These are phyloP conservation scores for Micrasema minimum DNA, from an alignment of 1,140 invertebrate genomes.

Conservation along the genomic window DNA sequence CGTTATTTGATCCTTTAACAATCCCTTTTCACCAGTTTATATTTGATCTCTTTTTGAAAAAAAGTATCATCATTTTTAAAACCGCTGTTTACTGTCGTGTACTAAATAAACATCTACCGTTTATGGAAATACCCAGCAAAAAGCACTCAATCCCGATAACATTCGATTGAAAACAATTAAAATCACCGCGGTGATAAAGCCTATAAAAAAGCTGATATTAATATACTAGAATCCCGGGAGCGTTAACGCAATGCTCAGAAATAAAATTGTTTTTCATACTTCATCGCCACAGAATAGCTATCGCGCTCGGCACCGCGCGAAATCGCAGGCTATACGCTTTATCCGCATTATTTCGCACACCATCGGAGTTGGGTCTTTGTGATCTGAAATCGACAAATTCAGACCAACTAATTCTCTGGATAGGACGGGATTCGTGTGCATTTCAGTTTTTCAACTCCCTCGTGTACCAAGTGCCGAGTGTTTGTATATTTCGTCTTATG, in stretches of 20 bases:
- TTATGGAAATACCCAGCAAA: no score
- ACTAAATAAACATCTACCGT: no score
- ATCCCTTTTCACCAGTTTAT: no score
- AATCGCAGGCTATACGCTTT: constrained; percentile 20
- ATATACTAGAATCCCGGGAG: constrained; percentile 9
- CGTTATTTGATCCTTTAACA: no score
- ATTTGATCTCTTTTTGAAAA: no score
- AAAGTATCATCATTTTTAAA: no score
- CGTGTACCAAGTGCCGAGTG: no score
- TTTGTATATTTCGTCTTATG: constrained; percentile 6
- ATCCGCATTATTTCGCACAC: constrained; percentile 33
- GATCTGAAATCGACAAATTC: constrained; percentile 1
- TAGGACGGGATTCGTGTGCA: constrained; percentile 31
- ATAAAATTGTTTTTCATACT: constrained; percentile 35
- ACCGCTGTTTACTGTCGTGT: no score
- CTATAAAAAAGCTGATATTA: constrained; percentile 11
- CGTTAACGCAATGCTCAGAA: constrained; percentile 26
- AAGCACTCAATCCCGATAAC: no score
- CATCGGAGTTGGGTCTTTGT: constrained; percentile 11
- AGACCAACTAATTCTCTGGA: constrained; percentile 31
- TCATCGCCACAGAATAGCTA: constrained; percentile 28
- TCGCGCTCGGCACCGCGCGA: constrained; percentile 14
- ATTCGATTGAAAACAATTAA: no score
- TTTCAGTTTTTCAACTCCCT: constrained; percentile 29
- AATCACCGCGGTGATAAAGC: no score